Percentiles rank a stretch among this genome's conserved stretches.
These are phyloP conservation scores for Parapsyche elsis DNA, from an alignment of 1,140 invertebrate genomes.

Conservation along the genomic window DNA sequence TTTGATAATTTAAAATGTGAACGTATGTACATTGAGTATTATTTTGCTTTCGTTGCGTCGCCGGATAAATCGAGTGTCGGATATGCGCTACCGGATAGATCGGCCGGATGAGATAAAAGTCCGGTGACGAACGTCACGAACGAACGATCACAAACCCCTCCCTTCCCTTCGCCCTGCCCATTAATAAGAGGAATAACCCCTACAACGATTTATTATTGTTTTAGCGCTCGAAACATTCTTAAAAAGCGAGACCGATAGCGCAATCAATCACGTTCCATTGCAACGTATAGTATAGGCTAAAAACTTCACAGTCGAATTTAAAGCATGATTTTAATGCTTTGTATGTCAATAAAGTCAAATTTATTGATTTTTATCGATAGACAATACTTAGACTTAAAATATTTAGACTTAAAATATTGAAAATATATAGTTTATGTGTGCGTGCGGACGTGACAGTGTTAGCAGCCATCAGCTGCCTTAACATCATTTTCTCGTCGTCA, in stretches of 20 bases:
- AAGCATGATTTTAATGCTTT: too few relatives aligned
- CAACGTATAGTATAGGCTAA: too few relatives aligned
- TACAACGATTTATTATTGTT: background rate
- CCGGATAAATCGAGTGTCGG: background rate
- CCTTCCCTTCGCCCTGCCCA: background rate
- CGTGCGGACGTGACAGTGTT: background rate
- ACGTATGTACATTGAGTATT: too few relatives aligned
- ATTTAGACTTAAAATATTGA: too few relatives aligned
- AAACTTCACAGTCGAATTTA: too few relatives aligned
- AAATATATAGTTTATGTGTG: too few relatives aligned
- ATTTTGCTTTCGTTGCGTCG: too few relatives aligned
- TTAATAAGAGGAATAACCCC: background rate
- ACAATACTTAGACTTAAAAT: too few relatives aligned
- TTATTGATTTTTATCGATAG: too few relatives aligned
- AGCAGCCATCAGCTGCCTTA: constrained; percentile 16
- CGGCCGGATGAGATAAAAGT: background rate
- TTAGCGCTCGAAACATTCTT: background rate
- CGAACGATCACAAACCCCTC: background rate
- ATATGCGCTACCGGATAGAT: constrained; percentile 19
- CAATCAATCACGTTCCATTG: background rate
- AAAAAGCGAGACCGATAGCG: background rate
- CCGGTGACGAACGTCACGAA: background rate
- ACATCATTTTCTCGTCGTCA: constrained; percentile 20
- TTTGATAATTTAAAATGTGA: too few relatives aligned
- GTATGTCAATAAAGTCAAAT: too few relatives aligned